These are phyloP conservation scores for Coecobrya sp. DNA, from an alignment of 2,888 invertebrate genomes.

Conservation along the genomic window DNA sequence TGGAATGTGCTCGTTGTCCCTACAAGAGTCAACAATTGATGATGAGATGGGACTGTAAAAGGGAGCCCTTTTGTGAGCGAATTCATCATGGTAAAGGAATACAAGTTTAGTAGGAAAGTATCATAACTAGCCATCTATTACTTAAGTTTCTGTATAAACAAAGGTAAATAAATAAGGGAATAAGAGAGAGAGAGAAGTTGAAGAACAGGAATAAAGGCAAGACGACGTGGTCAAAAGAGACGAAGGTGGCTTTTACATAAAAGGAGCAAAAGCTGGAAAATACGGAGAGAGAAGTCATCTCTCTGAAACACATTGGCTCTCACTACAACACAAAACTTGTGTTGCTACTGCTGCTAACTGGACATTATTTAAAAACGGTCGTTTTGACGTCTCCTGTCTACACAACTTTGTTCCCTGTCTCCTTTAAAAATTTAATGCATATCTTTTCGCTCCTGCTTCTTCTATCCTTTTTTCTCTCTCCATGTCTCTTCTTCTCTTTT, in stretches of 20 bases:
- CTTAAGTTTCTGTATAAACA: slow-evolving; percentile 78
- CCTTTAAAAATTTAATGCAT: slow-evolving; percentile 16
- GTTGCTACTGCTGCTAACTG: slow-evolving; percentile 69
- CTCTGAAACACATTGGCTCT: background rate
- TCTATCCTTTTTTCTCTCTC: background rate
- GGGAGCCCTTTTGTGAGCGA: slow-evolving; percentile 71
- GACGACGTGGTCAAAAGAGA: slow-evolving; percentile 12
- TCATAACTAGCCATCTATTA: slow-evolving; percentile 80
- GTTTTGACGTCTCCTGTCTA: slow-evolving; percentile 81
- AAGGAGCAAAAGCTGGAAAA: slow-evolving; percentile 66
- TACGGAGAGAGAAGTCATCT: slow-evolving; percentile 69
- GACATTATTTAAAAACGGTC: slow-evolving; percentile 80
- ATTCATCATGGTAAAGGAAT: background rate
- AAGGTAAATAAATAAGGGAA: slow-evolving; percentile 71
- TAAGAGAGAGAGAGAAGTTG: slow-evolving; percentile 40
- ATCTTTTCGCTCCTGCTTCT: background rate
- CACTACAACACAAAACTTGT: slow-evolving; percentile 22
- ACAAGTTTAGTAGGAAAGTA: slow-evolving; percentile 7
- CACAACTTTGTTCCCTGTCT: slow-evolving; percentile 77
- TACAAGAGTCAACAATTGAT: slow-evolving; percentile 83
- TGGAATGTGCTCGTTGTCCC: slow-evolving; percentile 85
- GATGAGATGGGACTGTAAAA: slow-evolving; percentile 50
- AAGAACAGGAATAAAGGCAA: slow-evolving; percentile 30
- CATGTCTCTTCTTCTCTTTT: slow-evolving; percentile 2
- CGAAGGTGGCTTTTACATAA: slow-evolving; percentile 67